Percentiles rank a stretch among this genome's conserved stretches.
Conservation (phyloP, 92 coral and sea anemone genomes). For the Palythoa caribaeorum region DNA sequence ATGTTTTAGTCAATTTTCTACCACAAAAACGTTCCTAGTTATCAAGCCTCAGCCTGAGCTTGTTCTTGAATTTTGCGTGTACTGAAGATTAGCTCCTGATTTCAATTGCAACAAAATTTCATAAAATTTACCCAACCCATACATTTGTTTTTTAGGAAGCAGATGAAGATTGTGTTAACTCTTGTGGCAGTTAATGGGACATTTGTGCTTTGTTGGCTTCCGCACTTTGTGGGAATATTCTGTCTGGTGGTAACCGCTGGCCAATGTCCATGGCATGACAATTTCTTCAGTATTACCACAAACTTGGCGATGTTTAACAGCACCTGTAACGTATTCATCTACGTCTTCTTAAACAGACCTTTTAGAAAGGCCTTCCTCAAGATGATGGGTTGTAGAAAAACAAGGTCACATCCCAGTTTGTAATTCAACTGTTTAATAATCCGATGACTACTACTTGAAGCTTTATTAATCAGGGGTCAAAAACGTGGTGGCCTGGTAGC, state of each 20-base stretch:
- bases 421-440: not conserved
- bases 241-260: slow-evolving; percentile 57
- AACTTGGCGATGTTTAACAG: slow-evolving; percentile 73
- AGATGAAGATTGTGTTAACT: slow-evolving; percentile 62
- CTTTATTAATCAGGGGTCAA: no score
- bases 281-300: slow-evolving; percentile 57
- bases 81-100: no score
- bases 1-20: no score
- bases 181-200: slow-evolving; percentile 66
- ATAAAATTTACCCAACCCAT: no score
- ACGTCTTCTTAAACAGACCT: slow-evolving; percentile 60
- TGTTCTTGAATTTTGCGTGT: no score
- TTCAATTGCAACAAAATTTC: no score
- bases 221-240: slow-evolving; percentile 65
- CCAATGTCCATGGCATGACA: slow-evolving; percentile 65
- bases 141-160: slow-evolving; percentile 45
- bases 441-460: no score
- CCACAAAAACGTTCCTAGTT: no score
- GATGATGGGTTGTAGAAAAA: slow-evolving; percentile 41
- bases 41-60: no score
- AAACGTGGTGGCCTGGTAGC: no score
- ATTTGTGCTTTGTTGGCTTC: slow-evolving; percentile 64
- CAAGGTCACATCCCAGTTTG: not conserved
- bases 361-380: slow-evolving; percentile 49
- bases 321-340: slow-evolving; percentile 72